Evolutionary conservation across 2,888 invertebrate species (phyloP), one percentile per base, ranked within the genome.

Genomic region (Melanophora roralis): DNA sequence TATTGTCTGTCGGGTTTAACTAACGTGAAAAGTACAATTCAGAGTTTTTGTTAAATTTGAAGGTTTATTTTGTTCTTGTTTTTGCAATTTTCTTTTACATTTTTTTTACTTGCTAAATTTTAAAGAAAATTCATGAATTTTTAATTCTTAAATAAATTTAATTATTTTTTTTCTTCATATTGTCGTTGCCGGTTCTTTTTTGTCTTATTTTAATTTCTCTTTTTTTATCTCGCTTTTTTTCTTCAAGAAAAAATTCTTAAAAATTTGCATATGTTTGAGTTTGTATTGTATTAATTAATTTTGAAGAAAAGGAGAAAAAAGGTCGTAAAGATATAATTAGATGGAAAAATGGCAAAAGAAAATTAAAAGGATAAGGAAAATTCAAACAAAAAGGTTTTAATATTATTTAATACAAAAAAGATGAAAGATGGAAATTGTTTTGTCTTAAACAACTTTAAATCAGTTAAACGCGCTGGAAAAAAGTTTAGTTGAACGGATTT

Each of bases 111-210:
- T 21, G 59, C 47, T 51, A 9, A 43, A 27, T 45, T 60, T 8
- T 27, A 53, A 59, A 47, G 45, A 68, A 81, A 77, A 68, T 73
- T 64, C 64, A 76, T 81, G 76, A 81, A 76, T 76, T 81, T 80
- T 76, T 73, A 77, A 73, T 77, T 73, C 73, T 53, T 43, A 79
- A 80, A 64, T 77, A 71, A 76, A 80, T 72, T 71, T 68, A 71
- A 79, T 77, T 80, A 77, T 40, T 74, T 43, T 36, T 23, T 67
- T 67, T 43, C 14, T 38, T 19, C 40, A n/a, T 19, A 16, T 27
- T n/a, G 7, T 27, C 27, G 3, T 27, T 27, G 27, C 12, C 23
- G 7, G 9, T 40, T 53, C 36, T 14, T 51, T 67, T 14, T 19
- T 40, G 8, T 67, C 53, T 14, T 23, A 59, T 34, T 69, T 16